phyloP scores from a whole-genome alignment of 1,140 invertebrate genomes.

The Leptonema lineaticorne region DNA sequence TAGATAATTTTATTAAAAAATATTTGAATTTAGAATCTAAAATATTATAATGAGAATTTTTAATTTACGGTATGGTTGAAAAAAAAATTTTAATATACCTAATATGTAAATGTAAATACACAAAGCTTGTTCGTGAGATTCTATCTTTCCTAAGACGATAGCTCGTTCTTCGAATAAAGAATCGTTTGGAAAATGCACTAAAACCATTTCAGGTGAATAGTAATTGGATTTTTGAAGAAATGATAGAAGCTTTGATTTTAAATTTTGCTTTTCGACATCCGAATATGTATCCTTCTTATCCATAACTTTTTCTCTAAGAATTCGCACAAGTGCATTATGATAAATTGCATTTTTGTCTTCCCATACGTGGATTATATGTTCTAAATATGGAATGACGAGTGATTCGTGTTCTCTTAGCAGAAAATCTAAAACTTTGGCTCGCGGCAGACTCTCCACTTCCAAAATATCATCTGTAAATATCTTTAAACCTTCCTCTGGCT shows the following conservation, averaged over 20 bases:
- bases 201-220: conserved; percentile 85
- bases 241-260: conserved; percentile 74
- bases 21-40: not conserved
- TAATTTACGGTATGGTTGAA: not conserved
- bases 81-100: conserved; percentile 46
- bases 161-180: conserved; percentile 91
- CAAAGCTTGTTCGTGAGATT: conserved; percentile 88
- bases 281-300: conserved; percentile 57
- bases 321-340: conserved; percentile 87
- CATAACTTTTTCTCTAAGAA: conserved; percentile 67
- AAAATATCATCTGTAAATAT: conserved; percentile 92
- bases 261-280: conserved; percentile 60
- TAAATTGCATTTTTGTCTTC: conserved; percentile 82
- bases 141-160: conserved; percentile 85
- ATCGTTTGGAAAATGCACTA: conserved; percentile 85
- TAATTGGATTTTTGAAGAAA: conserved; percentile 82
- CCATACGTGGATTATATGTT: conserved; percentile 91
- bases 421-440: conserved; percentile 87
- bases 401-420: conserved; percentile 76
- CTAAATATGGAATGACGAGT: conserved; percentile 89
- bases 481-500: conserved; percentile 87
- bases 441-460: conserved; percentile 85
- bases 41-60: not conserved
- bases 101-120: conserved; percentile 84
- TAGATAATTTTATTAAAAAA: conserved; percentile 1